Percentiles rank a stretch among this genome's conserved stretches.
These are phyloP conservation scores for Tetranychus piercei DNA, from an alignment of 2,888 invertebrate genomes.

Conservation along the genomic window DNA sequence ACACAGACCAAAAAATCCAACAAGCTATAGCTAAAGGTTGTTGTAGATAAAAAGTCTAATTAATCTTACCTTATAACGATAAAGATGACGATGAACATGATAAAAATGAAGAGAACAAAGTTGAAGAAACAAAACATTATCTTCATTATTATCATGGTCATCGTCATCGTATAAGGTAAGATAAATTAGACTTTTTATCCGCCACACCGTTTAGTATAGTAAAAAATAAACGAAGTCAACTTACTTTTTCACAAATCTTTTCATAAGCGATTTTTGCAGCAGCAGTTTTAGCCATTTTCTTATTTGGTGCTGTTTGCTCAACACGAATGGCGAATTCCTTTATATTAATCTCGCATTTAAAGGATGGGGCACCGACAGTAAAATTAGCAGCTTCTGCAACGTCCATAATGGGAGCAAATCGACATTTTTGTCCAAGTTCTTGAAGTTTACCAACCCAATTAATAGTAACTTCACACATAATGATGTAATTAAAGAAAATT, in stretches of 20 bases:
- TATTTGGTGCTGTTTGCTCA: background rate
- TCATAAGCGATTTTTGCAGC: background rate
- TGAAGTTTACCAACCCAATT: background rate
- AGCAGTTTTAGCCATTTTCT: background rate
- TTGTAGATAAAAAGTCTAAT: too few species aligned
- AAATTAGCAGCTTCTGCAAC: background rate
- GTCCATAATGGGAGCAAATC: background rate
- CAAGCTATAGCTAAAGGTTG: too few species aligned
- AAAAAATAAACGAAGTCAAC: background rate
- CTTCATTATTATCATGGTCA: too few species aligned
- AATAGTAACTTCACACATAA: too few species aligned
- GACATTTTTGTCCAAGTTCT: background rate
- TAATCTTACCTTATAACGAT: too few species aligned
- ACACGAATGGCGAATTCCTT: background rate
- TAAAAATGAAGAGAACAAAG: too few species aligned
- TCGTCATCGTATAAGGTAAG: too few species aligned
- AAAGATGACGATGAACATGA: too few species aligned
- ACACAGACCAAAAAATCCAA: background rate
- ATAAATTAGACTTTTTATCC: too few species aligned
- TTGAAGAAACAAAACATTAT: too few species aligned
- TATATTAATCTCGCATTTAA: background rate
- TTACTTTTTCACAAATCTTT: background rate
- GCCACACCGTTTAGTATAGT: too few species aligned
- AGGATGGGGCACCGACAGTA: background rate
- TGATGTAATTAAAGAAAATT: too few species aligned